Evolutionary conservation across 2,113 vertebrate genomes (phyloP), one percentile per base, ranked within the genome.

Genomic region (Numida meleagris): DNA sequence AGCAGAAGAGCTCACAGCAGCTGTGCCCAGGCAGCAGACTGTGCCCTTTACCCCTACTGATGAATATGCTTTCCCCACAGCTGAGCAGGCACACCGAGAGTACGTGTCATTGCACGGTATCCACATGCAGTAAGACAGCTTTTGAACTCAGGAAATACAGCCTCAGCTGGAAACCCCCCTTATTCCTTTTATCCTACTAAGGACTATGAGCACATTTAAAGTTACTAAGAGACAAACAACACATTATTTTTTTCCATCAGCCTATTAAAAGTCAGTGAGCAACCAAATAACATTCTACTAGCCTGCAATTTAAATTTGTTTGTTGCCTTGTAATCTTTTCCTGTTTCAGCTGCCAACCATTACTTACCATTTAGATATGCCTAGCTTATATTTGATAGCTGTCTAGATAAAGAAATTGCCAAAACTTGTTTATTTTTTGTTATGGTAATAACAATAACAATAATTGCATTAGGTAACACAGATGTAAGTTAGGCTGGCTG

Each of bases 31-130:
- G 57, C 55, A 20, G 55, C 55, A n/a, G 43, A 57, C 33, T 3
- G 15, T 33, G 33, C 23, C 14, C 25, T 5, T 7, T 19, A 2
- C 17, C 6, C 10, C 33, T 65, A n/a, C 27, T 15, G n/a, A 57
- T 4, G 29, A 17, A 14, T 4, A 2, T 1, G 6, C 20, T 17
- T 34, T 43, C 51, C 14, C 34, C 9, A 14, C 10, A 38, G 29
- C n/a, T 3, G 0, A 14, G 3, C 4, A 14, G 12, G n/a, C 21
- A 58, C 23, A 29, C 34, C 31, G 3, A 43, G 1, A 21, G 1
- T 12, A 0, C 4, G 19, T 10, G 24, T 43, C 10, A 0, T 9
- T 19, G 36, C 20, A 2, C 31, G 4, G 5, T 10, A 6, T 11
- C 12, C 34, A 12, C 72, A 38, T 25, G 23, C 53, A 59, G 43